These are phyloP conservation scores for Conopomorpha cramerella DNA, from an alignment of 1,140 invertebrate species.

Conservation along the genomic window DNA sequence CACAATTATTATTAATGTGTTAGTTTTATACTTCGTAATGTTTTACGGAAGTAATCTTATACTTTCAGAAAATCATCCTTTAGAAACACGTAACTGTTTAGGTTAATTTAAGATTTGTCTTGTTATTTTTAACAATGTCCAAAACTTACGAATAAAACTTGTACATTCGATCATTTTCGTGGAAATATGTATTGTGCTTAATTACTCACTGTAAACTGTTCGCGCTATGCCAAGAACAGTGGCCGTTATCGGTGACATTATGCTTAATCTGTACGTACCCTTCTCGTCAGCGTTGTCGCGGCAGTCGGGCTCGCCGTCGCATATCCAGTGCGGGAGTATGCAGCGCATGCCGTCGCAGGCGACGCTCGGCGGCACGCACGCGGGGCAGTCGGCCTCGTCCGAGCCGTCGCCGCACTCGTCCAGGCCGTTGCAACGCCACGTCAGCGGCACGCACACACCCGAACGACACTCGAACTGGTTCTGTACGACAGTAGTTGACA, in stretches of 20 bases:
- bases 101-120: no score
- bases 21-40: no score
- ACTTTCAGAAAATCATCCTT: no score
- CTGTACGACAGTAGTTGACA: slow-evolving; percentile 9
- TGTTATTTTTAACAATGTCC: no score
- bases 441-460: slow-evolving; percentile 67
- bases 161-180: no score
- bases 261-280: slow-evolving; percentile 49
- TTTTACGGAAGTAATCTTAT: no score
- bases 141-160: no score
- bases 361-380: slow-evolving; percentile 69
- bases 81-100: no score
- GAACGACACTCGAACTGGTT: slow-evolving; percentile 70
- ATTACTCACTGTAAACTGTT: no score
- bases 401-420: slow-evolving; percentile 87
- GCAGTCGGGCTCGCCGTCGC: slow-evolving; percentile 73
- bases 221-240: no score
- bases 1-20: no score
- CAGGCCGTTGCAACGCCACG: slow-evolving; percentile 86
- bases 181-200: not conserved
- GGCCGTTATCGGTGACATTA: no score
- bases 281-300: slow-evolving; percentile 64
- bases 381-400: slow-evolving; percentile 87
- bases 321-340: slow-evolving; percentile 61
- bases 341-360: slow-evolving; percentile 71